phyloP scores from a whole-genome alignment of 2,113 vertebrate species.

The Desmodus rotundus region DNA sequence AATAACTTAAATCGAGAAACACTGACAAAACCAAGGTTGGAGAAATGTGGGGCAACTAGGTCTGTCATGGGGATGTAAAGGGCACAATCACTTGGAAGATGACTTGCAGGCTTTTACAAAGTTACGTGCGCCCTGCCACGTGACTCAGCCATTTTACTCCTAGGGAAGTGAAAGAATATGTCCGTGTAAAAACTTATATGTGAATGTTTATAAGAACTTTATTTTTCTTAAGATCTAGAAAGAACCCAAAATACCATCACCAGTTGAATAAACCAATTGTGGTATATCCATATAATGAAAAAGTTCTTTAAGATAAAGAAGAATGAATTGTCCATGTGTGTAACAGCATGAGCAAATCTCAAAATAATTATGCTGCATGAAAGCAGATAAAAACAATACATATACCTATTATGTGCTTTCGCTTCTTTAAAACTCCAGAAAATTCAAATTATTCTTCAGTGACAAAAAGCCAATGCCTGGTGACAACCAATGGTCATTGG shows the following conservation, averaged over 20 bases:
- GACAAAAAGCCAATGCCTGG: background rate
- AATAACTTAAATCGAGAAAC: background rate
- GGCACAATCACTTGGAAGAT: background rate
- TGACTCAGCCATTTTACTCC: background rate
- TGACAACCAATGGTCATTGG: background rate
- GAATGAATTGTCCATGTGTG: background rate
- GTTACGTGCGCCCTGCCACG: background rate
- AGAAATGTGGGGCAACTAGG: background rate
- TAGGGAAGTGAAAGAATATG: background rate
- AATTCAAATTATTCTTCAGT: background rate
- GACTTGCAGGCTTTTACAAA: background rate
- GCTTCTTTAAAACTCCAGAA: background rate
- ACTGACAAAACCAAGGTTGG: background rate
- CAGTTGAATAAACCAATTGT: background rate
- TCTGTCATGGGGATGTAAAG: background rate
- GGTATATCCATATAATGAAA: background rate
- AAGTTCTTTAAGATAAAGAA: background rate
- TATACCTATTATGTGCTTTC: background rate
- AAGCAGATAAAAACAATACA: background rate
- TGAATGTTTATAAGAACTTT: background rate
- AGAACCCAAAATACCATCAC: background rate
- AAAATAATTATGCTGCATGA: background rate
- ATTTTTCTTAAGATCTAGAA: constrained; percentile 5
- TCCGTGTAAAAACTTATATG: background rate
- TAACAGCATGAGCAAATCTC: background rate